Evolutionary conservation across 2,888 invertebrate genomes (phyloP).

Genomic region (Stenichneumon culpator): DNA sequence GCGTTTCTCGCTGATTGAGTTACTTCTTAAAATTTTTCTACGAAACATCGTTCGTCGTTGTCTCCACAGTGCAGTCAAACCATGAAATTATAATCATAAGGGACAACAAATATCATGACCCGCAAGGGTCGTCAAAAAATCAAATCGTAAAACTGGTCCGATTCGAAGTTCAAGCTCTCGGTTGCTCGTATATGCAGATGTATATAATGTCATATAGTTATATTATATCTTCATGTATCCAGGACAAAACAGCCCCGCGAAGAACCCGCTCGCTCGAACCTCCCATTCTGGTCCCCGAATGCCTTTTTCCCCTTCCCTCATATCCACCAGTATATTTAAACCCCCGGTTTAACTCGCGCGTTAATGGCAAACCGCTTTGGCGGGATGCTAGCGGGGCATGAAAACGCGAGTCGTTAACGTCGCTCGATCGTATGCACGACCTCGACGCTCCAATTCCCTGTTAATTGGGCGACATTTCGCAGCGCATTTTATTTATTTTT

Average conservation of each 20-base stretch:
- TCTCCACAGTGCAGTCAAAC: not conserved
- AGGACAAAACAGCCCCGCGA: constrained; percentile 61
- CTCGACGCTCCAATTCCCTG: constrained; percentile 80
- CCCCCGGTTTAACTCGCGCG: constrained; percentile 70
- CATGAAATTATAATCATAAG: constrained; percentile 44
- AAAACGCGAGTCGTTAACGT: constrained; percentile 72
- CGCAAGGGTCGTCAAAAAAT: constrained; percentile 76
- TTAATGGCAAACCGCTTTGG: constrained; percentile 78
- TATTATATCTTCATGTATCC: constrained; percentile 20
- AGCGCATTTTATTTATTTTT: constrained; percentile 71
- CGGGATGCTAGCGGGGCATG: constrained; percentile 54
- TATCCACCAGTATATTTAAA: constrained; percentile 75
- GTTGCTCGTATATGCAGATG: not conserved
- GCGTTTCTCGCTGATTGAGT: not conserved
- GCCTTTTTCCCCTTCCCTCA: constrained; percentile 38
- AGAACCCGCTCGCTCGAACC: constrained; percentile 29
- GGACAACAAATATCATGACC: constrained; percentile 73
- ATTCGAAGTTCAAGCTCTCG: constrained; percentile 68
- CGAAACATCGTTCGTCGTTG: not conserved
- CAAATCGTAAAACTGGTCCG: constrained; percentile 78
- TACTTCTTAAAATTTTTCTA: not conserved
- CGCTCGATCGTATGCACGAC: constrained; percentile 75
- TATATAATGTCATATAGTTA: not conserved
- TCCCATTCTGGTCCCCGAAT: constrained; percentile 41
- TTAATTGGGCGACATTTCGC: constrained; percentile 83